Conservation (phyloP, 2,113 vertebrate genomes). For the Chloropsis cyanopogon region DNA sequence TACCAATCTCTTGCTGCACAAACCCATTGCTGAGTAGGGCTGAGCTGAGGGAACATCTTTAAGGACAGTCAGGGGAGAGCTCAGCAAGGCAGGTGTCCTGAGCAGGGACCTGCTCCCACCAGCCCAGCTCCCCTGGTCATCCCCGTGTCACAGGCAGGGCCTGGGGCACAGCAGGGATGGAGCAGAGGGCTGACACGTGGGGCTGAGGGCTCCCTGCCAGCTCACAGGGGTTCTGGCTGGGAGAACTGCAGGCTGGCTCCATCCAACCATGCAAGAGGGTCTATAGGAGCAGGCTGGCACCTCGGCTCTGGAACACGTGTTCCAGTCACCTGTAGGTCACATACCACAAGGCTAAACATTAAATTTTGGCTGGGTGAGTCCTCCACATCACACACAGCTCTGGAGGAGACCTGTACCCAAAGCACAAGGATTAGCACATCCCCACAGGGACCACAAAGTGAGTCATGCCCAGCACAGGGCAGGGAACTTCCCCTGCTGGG, state of each 20-base stretch:
- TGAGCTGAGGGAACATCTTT: background rate
- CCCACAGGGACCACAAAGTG: background rate
- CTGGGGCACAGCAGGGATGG: background rate
- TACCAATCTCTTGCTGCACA: background rate
- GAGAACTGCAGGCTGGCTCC: background rate
- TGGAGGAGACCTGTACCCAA: background rate
- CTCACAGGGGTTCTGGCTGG: background rate
- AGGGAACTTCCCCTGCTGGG: background rate
- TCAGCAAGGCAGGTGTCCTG: background rate
- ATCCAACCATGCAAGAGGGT: background rate
- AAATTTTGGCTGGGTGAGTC: background rate
- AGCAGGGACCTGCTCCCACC: background rate
- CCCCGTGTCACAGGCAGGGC: rapidly evolving
- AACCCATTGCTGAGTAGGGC: background rate
- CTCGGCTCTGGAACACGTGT: background rate
- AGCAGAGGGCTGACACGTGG: background rate
- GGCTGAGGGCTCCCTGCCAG: background rate
- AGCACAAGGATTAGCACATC: background rate
- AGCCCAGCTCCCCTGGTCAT: background rate
- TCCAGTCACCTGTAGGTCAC: background rate
- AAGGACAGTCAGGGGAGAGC: background rate
- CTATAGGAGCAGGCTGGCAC: background rate
- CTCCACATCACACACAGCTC: background rate
- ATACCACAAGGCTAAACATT: background rate
- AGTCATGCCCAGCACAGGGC: background rate